These are phyloP conservation scores for Vanessa atalanta DNA, from an alignment of 1,140 invertebrate genomes.

Conservation along the genomic window DNA sequence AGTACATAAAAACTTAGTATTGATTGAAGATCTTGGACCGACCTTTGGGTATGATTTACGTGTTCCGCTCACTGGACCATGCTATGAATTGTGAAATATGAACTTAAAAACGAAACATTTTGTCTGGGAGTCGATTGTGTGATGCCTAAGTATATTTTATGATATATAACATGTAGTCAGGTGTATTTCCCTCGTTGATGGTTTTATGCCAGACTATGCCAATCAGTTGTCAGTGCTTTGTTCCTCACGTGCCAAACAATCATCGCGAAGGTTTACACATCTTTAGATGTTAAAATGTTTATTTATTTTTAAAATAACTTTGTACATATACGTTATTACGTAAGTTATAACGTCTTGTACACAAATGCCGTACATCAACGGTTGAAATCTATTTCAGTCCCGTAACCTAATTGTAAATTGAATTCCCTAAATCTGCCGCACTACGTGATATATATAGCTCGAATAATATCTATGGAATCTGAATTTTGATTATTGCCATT, in stretches of 20 bases:
- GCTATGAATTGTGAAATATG: too few species aligned
- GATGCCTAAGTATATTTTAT: too few species aligned
- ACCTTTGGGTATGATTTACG: too few species aligned
- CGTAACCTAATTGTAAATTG: background rate
- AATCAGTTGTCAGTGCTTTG: background rate
- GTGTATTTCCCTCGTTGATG: background rate
- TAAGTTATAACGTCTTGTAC: background rate
- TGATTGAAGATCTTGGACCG: too few species aligned
- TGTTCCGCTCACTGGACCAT: too few species aligned
- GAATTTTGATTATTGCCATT: too few species aligned
- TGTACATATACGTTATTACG: background rate
- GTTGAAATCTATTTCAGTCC: background rate
- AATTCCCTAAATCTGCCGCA: background rate
- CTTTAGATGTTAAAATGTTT: background rate
- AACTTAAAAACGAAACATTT: too few species aligned
- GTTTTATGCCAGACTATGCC: background rate
- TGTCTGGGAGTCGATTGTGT: too few species aligned
- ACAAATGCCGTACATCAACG: background rate
- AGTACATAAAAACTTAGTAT: too few species aligned
- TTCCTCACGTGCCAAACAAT: background rate
- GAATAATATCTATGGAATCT: background rate
- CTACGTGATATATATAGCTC: background rate
- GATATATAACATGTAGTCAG: background rate
- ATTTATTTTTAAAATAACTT: slow-evolving; percentile 2
- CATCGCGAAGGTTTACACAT: background rate